A percentile compares a stretch with the other conserved stretches of the same genome.
Evolutionary conservation across 2,113 vertebrate species (phyloP).

Genomic region (Neopipo cinnamomea): DNA sequence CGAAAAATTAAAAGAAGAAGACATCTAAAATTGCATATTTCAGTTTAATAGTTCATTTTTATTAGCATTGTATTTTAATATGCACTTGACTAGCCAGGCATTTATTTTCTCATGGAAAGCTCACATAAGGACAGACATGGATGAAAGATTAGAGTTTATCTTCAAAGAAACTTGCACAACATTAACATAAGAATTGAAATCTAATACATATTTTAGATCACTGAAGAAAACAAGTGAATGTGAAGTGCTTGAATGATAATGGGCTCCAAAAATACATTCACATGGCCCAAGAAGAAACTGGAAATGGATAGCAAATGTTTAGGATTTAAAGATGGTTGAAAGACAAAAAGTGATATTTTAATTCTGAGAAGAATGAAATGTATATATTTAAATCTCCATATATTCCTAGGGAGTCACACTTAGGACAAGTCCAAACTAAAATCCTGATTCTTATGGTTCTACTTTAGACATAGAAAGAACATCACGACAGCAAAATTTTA

Average conservation of each 20-base stretch:
- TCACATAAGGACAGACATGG: background rate
- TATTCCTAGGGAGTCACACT: background rate
- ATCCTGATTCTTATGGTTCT: background rate
- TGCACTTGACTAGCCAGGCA: background rate
- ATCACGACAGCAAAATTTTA: background rate
- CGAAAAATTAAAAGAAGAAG: background rate
- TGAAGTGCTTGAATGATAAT: background rate
- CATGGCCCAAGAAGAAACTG: background rate
- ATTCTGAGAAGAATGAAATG: background rate
- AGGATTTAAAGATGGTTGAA: background rate
- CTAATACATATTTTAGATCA: conserved; percentile 9
- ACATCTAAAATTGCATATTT: background rate
- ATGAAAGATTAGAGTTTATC: background rate
- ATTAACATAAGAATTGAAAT: conserved; percentile 38
- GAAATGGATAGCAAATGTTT: background rate
- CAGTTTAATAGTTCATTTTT: background rate
- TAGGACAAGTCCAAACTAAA: background rate
- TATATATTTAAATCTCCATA: background rate
- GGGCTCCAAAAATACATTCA: background rate
- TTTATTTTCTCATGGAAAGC: background rate
- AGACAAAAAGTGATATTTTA: background rate
- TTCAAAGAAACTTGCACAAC: conserved; percentile 3
- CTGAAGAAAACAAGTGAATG: background rate
- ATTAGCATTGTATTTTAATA: conserved; percentile 4
- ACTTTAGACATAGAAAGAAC: background rate